Evolutionary conservation across 2,888 invertebrate species (phyloP), one percentile per base, ranked within the genome.

Genomic region (Drosophila recens): DNA sequence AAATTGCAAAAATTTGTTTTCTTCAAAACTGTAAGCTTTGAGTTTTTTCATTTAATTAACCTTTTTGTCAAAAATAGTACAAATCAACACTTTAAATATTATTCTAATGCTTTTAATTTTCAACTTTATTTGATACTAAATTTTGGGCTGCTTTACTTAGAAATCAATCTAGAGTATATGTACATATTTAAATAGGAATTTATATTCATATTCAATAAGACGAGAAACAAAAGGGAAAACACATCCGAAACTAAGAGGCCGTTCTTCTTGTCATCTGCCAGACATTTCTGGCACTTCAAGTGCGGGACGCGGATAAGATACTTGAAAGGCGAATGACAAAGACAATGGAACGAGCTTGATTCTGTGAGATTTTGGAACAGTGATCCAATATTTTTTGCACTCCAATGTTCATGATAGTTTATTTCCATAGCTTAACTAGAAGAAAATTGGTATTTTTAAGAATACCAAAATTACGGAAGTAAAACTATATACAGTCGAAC

Each of bases 291-390:
- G 45, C 49, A 46, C 48, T 59, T 68, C 20, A 63, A 64, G 63
- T 69, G 67, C 58, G 51, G 56, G 36, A 67, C 64, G 62, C 67
- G 64, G 59, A 66, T 73, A 64, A 68, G 49, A 64, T 49, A 77
- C 67, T 65, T 59, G 23, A 58, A 59, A 56, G 63, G 57, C 61
- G 34, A 59, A 65, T 45, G 59, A 57, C 49, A 62, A 33, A 52
- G 9, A 20, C 20, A 34, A 48, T 62, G 67, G 33, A 9, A 34
- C 8, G 9, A 9, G 8, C 13, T 36, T 34, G 27, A 36, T n/a
- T 46, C 6, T 49, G 36, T 23, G 27, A 33, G 36, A 9, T 33
- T 9, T n/a, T 36, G 5, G 43, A 4, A 73, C 72, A 51, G 71
- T 73, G 76, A 64, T n/a, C 11, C 43, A 13, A 13, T 40, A 9